phyloP scores from a whole-genome alignment of 2,113 vertebrate genomes.

The Patagioenas fasciata region DNA sequence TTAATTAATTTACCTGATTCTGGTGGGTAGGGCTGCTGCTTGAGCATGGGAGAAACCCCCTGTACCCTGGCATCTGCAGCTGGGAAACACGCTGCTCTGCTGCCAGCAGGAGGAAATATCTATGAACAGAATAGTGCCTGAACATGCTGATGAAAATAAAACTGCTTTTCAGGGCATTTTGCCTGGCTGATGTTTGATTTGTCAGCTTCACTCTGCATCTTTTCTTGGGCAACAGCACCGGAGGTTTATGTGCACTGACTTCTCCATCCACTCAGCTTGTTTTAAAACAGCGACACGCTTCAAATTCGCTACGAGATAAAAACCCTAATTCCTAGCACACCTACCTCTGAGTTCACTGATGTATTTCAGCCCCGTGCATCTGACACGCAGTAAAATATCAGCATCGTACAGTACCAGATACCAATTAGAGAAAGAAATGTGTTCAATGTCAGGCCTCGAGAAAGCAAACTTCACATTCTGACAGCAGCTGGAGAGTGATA shows the following conservation, averaged over 20 bases:
- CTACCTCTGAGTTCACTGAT: neutral
- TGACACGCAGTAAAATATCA: neutral
- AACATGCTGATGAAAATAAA: neutral
- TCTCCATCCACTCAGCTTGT: neutral
- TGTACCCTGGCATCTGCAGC: neutral
- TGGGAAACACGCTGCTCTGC: neutral
- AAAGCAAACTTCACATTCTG: constrained; percentile 59
- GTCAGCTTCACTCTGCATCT: neutral
- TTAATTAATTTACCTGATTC: neutral
- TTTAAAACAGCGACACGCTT: neutral
- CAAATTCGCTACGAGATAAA: neutral
- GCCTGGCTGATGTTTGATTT: neutral
- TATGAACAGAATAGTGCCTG: neutral
- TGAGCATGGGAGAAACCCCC: neutral
- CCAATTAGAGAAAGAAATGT: constrained; percentile 48
- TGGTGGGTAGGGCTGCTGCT: neutral
- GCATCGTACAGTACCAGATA: constrained; percentile 25
- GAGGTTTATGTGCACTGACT: neutral
- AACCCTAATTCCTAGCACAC: neutral
- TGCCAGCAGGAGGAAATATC: neutral
- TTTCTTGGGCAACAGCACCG: neutral
- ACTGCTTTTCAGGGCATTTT: neutral
- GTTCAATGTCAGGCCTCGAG: constrained; percentile 13
- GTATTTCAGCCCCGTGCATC: constrained; percentile 16
- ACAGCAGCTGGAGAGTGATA: constrained; percentile 50